These are phyloP conservation scores for Papilio helenus DNA, from an alignment of 1,140 invertebrate genomes.

Conservation along the genomic window DNA sequence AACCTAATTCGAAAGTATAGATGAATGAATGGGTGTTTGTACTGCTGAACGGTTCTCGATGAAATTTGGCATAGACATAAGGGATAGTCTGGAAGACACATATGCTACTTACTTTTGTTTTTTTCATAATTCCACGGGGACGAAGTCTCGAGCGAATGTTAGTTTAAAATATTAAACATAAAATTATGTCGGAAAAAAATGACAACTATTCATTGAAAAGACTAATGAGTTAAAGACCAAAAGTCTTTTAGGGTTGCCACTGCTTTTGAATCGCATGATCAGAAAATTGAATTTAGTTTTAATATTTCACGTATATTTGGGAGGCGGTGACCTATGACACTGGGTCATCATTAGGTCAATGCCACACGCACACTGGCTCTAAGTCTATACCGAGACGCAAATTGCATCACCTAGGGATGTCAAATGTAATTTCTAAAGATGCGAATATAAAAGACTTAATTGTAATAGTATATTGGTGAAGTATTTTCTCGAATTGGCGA, in stretches of 20 bases:
- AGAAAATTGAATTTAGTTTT: neutral
- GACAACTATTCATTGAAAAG: neutral
- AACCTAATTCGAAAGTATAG: no score
- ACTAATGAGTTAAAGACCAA: neutral
- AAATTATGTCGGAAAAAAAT: neutral
- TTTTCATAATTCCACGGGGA: no score
- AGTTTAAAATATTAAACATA: no score
- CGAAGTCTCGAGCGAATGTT: no score
- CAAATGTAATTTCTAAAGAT: neutral
- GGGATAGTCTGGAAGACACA: no score
- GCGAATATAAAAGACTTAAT: neutral
- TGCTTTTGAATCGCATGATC: neutral
- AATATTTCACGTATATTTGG: neutral
- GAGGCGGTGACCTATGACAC: neutral
- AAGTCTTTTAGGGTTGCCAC: neutral
- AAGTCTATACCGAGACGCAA: neutral
- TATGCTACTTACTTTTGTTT: no score
- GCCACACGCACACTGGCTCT: neutral
- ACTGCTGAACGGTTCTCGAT: no score
- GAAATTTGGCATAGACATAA: no score
- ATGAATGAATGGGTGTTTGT: no score
- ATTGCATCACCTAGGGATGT: neutral
- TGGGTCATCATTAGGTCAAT: constrained; percentile 2
- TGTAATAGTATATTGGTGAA: neutral
- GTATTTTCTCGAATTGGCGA: neutral